phyloP scores from a whole-genome alignment of 2,888 invertebrate genomes.

The Lingula anatina region DNA sequence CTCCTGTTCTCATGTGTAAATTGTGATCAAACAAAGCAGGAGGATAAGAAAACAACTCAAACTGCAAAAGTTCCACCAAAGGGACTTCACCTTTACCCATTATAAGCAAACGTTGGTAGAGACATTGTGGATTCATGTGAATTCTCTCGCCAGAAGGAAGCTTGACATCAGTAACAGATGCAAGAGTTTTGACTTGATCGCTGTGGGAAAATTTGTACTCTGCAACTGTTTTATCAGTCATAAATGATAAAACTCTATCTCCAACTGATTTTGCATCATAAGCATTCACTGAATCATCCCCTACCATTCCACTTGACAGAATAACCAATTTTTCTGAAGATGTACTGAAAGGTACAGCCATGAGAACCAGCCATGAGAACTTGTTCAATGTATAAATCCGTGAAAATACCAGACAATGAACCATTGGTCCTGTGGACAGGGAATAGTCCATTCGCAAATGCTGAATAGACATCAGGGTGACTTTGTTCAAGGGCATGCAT shows the following conservation, averaged over 20 bases:
- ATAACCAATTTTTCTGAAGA: constrained; percentile 4
- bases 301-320: constrained; percentile 8
- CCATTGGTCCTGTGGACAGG: constrained; percentile 10
- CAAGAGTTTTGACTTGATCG: constrained; percentile 8
- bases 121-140: constrained; percentile 8
- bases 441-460: constrained; percentile 9
- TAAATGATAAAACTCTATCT: constrained; percentile 1
- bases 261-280: constrained; percentile 8
- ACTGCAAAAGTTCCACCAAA: no score
- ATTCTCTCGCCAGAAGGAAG: constrained; percentile 5
- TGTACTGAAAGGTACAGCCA: constrained; percentile 4
- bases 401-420: constrained; percentile 3
- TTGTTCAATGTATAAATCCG: constrained; percentile 11
- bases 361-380: constrained; percentile 6
- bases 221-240: constrained; percentile 4
- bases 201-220: constrained; percentile 3
- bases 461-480: constrained; percentile 7
- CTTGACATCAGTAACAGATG: constrained; percentile 1
- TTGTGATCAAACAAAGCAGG: background rate
- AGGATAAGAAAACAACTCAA: no score
- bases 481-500: constrained; percentile 5
- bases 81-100: no score
- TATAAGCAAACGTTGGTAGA: constrained; percentile 6
- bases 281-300: constrained; percentile 5
- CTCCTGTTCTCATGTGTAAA: background rate